phyloP scores from a whole-genome alignment of 2,113 vertebrate genomes.

The Oncorhynchus keta region DNA sequence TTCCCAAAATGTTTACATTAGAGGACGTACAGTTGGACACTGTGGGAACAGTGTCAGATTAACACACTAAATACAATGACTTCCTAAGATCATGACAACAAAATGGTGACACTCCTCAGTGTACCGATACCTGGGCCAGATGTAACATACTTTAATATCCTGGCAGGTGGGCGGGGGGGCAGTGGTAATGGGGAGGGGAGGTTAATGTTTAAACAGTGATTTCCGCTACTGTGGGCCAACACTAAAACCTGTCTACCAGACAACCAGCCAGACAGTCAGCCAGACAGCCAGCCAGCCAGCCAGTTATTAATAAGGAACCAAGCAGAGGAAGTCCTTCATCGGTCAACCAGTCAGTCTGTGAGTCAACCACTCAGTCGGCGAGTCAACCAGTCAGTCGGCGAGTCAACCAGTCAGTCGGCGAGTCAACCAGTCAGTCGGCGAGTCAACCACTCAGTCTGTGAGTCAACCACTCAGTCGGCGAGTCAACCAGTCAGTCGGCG shows the following conservation, averaged over 20 bases:
- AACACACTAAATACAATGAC: constrained; percentile 41
- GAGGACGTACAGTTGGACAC: background rate
- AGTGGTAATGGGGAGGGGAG: constrained; percentile 24
- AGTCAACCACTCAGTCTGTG: background rate
- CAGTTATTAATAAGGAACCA: background rate
- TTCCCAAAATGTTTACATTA: background rate
- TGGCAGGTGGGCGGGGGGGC: constrained; percentile 42
- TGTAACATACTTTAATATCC: constrained; percentile 37
- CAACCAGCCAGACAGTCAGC: background rate
- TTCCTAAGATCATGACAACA: constrained; percentile 45
- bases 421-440: no score
- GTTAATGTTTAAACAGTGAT: constrained; percentile 68
- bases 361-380: no score
- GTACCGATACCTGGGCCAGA: background rate
- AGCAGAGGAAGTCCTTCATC: background rate
- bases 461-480: no score
- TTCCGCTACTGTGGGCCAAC: constrained; percentile 52
- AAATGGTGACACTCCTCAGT: constrained; percentile 29
- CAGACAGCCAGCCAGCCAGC: background rate
- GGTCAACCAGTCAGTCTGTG: background rate
- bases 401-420: no score
- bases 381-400: no score
- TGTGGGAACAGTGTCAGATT: constrained; percentile 12
- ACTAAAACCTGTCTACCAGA: constrained; percentile 38
- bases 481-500: no score